These are phyloP conservation scores for Drosophila rhopaloa DNA, from an alignment of 1,140 invertebrate species.

Conservation along the genomic window DNA sequence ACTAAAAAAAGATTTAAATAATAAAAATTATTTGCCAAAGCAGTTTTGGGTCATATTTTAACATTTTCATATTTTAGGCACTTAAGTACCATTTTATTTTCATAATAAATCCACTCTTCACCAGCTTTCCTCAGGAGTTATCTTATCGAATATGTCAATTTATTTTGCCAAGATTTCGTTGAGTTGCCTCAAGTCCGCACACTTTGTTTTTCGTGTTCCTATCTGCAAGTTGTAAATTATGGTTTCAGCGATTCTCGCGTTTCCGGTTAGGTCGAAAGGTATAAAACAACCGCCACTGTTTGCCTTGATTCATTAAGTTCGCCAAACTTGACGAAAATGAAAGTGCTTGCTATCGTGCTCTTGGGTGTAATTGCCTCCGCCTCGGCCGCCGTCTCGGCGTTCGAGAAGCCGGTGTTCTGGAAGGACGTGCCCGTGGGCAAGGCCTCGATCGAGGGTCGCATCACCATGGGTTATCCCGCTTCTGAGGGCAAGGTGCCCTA, in stretches of 20 bases:
- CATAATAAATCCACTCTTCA: not conserved
- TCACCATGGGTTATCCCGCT: constrained; percentile 58
- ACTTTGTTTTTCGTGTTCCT: not conserved
- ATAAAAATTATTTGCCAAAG: too few species aligned
- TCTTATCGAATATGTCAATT: constrained; percentile 2
- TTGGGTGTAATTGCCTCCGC: constrained; percentile 30
- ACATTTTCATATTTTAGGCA: not conserved
- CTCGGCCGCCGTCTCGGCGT: not conserved
- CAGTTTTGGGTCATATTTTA: too few species aligned
- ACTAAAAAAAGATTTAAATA: too few species aligned
- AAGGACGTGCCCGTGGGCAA: constrained; percentile 49
- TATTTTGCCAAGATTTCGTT: not conserved
- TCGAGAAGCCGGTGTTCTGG: constrained; percentile 23
- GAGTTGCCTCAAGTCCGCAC: not conserved
- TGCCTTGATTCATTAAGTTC: not conserved
- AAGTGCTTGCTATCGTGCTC: constrained; percentile 20
- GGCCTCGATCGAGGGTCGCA: constrained; percentile 36
- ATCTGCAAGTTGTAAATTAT: constrained; percentile 2
- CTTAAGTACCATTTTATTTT: not conserved
- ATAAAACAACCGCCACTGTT: not conserved
- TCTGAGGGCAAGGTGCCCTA: constrained; percentile 85
- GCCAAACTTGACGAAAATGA: constrained; percentile 20
- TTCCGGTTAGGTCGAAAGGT: not conserved
- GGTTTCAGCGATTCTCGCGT: not conserved
- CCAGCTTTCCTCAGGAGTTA: not conserved